These are phyloP conservation scores for Monodelphis domestica DNA, from an alignment of 2,797 vertebrate genomes.

Conservation along the genomic window DNA sequence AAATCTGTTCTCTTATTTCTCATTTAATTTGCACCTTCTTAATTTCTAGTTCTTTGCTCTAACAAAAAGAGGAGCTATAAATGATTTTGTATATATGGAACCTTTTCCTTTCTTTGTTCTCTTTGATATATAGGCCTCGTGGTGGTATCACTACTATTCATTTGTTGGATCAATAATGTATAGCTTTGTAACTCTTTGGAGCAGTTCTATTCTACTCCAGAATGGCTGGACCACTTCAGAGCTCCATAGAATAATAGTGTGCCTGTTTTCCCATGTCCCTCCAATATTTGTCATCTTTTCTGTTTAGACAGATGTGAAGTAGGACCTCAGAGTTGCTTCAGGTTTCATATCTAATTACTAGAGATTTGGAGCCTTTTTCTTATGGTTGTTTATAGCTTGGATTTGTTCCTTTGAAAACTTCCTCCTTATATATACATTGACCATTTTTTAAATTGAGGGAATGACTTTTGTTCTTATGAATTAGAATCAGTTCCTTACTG, in stretches of 20 bases:
- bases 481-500: background rate
- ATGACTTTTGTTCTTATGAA: background rate
- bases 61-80: background rate
- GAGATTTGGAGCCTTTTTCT: background rate
- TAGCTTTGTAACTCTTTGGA: background rate
- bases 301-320: background rate
- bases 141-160: background rate
- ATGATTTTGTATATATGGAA: background rate
- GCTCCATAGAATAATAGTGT: background rate
- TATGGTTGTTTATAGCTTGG: background rate
- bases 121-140: background rate
- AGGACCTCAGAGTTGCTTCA: background rate
- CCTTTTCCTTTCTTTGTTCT: background rate
- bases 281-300: background rate
- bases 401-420: too few species aligned
- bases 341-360: background rate
- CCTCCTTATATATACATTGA: background rate
- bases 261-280: background rate
- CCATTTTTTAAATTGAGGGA: background rate
- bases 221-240: background rate
- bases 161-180: background rate
- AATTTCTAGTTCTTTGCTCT: too few species aligned
- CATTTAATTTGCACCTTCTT: background rate
- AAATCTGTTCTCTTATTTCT: background rate
- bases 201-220: background rate